Conservation (phyloP, 2,888 invertebrate species). For the Drosophila paranaensis region DNA sequence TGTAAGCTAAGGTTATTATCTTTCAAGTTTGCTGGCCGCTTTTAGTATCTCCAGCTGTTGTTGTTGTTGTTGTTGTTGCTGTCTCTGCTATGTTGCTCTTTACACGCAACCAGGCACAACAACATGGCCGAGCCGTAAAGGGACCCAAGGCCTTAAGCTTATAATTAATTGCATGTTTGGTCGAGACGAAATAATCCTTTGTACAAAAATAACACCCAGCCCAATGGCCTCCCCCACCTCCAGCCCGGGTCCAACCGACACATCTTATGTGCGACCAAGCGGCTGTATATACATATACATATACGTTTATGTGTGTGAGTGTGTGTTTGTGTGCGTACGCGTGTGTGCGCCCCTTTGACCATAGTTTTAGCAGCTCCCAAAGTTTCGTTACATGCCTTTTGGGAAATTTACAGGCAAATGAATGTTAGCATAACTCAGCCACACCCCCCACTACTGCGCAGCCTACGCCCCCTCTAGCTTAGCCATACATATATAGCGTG, state of each 20-base stretch:
- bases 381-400: constrained; percentile 74
- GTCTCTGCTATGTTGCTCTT: constrained; percentile 58
- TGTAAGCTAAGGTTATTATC: constrained; percentile 81
- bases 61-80: constrained; percentile 44
- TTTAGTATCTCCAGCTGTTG: constrained; percentile 46
- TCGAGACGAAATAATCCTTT: constrained; percentile 85
- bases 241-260: constrained; percentile 27
- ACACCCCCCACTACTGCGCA: constrained; percentile 13
- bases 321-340: constrained; percentile 29
- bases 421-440: constrained; percentile 76
- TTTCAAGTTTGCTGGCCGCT: constrained; percentile 72
- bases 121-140: constrained; percentile 72
- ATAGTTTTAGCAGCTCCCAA: constrained; percentile 67
- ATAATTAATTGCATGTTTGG: constrained; percentile 85
- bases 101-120: constrained; percentile 64
- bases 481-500: constrained; percentile 52
- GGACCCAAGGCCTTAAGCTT: constrained; percentile 84
- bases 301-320: background rate
- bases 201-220: constrained; percentile 75
- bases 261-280: constrained; percentile 52
- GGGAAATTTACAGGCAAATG: constrained; percentile 79
- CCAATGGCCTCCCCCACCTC: constrained; percentile 21
- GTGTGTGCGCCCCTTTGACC: constrained; percentile 58
- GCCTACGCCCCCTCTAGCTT: constrained; percentile 37
- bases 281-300: background rate